Base-by-base conservation (phyloP, 2,797 vertebrate species). In the Acipenser ruthenus region DNA sequence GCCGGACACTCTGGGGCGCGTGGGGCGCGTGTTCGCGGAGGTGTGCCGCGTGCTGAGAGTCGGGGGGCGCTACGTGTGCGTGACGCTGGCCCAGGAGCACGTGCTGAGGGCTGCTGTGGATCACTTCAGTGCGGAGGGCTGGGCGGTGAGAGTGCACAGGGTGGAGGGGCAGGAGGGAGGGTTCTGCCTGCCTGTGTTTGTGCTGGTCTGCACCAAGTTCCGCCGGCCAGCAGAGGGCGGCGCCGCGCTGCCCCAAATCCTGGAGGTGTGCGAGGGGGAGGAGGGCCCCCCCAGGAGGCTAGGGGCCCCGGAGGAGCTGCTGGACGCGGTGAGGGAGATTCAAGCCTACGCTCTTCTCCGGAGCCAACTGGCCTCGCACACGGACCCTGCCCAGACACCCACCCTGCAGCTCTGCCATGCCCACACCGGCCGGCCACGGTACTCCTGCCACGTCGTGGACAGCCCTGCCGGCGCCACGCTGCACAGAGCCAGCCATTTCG, bases 151-250 rank as follows among this genome's bases (percentile, higher is more conserved):
- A 68, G 82, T 98, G 66, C 96, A 99, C 77, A 92, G 93, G 78
- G 79, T 96, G 69, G 82, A 86, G 3, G 59, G 73, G 68, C 73
- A 74, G 50, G 82, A 82, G 51, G 77, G 62, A 10, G 73, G 77
- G 7, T 83, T 84, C 48, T 67, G 84, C 86, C 78, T 99, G 13
- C 96, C 96, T 0, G 84, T 98, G 15, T 99, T 99, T 6, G 77
- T 95, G 53, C 87, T 97, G 0, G 78, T 99, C 66, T 95, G 95
- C 89, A 99, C 95, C 66, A 98, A 97, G 82, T 95, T 98, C 72
- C 93, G 87, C 48, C 91, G 91, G 71, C 83, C 92, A 15, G 23
- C 23, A 37, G 67, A 85, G 1, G 80, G 80, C 72, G 79, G 78
- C 0, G 76, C 1, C 88, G 91, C 51, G 0, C 9, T 55, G 52